Base-by-base conservation (phyloP, 2,888 invertebrate species). In the Escarpia spicata region DNA sequence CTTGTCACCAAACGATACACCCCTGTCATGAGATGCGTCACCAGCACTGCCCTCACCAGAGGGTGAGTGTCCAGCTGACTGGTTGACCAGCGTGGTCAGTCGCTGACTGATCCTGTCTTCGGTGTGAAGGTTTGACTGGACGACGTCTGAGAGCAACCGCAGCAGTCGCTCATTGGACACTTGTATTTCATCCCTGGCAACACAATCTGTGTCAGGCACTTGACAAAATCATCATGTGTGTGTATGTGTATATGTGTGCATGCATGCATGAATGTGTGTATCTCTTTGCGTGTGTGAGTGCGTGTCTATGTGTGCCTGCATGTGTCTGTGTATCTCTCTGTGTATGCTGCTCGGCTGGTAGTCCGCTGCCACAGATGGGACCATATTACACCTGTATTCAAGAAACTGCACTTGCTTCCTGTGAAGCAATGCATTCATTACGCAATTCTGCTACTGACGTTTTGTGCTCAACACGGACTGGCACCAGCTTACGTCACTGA, bases 61-160 rank as follows among this genome's bases (percentile, higher is more conserved):
- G 91, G 91, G 91, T 15, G 91, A 91, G 91, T 43, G 43, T 91
- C 44, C 37, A 91, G 44, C 91, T 44, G 43, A 43, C 43, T 43
- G 91, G 91, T 91, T 91, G 19, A 95, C 94, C 12, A 95, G 93
- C 9, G 92, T 94, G n/a, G 93, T 93, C 93, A 96, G 94, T 43
- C 94, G 95, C 75, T 94, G 95, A 93, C 95, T 95, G 92, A 96
- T 96, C n/a, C 93, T 94, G 60, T 96, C 95, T 92, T 96, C 96
- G 31, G 95, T 95, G 52, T 94, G 94, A 94, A 96, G 94, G 93
- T 95, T 95, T 8, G 95, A 95, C 93, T 95, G 95, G 19, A 96
- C 95, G 0, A 95, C 94, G 92, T 95, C 95, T 0, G 96, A 96
- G 92, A 96, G 93, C 52, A 96, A 93, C 90, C 95, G 94, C 52